A percentile compares a stretch with the other conserved stretches of the same genome.
phyloP scores from a whole-genome alignment of 2,113 vertebrate species.

The Phrynosoma platyrhinos region DNA sequence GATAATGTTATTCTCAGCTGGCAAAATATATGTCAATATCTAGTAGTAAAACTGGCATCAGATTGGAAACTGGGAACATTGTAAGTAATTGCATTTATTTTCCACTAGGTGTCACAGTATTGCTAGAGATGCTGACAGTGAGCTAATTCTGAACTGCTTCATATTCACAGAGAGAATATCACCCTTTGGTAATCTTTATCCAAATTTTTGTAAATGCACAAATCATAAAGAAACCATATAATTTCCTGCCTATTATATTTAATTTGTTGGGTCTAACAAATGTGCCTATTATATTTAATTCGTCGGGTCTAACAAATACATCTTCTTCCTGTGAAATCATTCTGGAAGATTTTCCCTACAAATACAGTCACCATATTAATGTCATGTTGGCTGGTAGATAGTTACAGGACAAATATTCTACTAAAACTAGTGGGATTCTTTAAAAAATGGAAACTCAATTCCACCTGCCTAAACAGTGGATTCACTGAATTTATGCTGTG shows the following conservation, averaged over 20 bases:
- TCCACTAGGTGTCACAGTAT: constrained; percentile 69
- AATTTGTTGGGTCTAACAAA: constrained; percentile 53
- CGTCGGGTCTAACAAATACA: constrained; percentile 47
- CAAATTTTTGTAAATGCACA: constrained; percentile 54
- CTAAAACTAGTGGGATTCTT: constrained; percentile 35
- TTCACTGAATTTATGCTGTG: not conserved
- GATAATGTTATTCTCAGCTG: not conserved
- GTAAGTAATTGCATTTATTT: constrained; percentile 7
- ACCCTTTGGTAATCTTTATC: constrained; percentile 58
- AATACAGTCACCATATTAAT: constrained; percentile 24
- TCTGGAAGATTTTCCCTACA: constrained; percentile 46
- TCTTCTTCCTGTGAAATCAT: constrained; percentile 45
- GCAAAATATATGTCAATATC: not conserved
- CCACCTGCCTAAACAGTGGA: not conserved
- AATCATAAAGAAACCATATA: constrained; percentile 32
- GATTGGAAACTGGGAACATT: not conserved
- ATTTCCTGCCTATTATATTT: constrained; percentile 63
- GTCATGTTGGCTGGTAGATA: not conserved
- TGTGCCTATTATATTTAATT: constrained; percentile 66
- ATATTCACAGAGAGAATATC: constrained; percentile 50
- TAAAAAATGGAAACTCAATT: not conserved
- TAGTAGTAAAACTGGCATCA: not conserved
- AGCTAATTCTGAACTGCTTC: not conserved
- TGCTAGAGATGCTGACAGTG: not conserved
- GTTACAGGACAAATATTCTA: constrained; percentile 29